Evolutionary conservation across 2,888 invertebrate genomes (phyloP), one percentile per base, ranked within the genome.

Genomic region (Aethes cnicana): DNA sequence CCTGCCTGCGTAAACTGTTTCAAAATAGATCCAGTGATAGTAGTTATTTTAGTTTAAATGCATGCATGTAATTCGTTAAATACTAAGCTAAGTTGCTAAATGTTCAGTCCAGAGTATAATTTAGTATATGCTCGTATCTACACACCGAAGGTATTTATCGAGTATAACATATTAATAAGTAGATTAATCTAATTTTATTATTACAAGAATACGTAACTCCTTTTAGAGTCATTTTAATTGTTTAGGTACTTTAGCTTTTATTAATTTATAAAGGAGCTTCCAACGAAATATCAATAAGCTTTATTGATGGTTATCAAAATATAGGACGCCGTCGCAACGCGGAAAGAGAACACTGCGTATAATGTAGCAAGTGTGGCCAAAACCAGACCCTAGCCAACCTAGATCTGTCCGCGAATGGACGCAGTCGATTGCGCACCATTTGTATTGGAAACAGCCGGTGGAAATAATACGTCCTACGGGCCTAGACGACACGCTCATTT

Each of bases 311-410:
- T 50, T 44, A 50, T 44, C 37, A 23, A 44, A 44, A 50, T 47
- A 21, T 47, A 48, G 48, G 42, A 18, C 49, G 39, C 37, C 53
- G 48, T 37, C 39, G 54, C 54, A 49, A 54, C 37, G 49, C 54
- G 54, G 54, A 54, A 54, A 43, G 39, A 48, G 36, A 48, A 54
- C 54, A 32, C 4, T 37, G 43, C 25, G 37, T 21, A 37, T 28
- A 52, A 39, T 52, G 25, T 37, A 49, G 49, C 49, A 39, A 49
- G 54, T 54, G 44, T 44, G 25, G 16, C 37, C 50, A 33, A 46
- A 52, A 33, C 37, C 44, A 52, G 52, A 25, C 33, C 36, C 18
- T 18, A 12, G 18, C 25, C 39, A 52, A 52, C 52, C 52, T 17
- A 52, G 46, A 52, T 52, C 20, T 14, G 46, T 52, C 37, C 25